Evolutionary conservation across 2,113 vertebrate species (phyloP).

Genomic region (Glareola pratincola): DNA sequence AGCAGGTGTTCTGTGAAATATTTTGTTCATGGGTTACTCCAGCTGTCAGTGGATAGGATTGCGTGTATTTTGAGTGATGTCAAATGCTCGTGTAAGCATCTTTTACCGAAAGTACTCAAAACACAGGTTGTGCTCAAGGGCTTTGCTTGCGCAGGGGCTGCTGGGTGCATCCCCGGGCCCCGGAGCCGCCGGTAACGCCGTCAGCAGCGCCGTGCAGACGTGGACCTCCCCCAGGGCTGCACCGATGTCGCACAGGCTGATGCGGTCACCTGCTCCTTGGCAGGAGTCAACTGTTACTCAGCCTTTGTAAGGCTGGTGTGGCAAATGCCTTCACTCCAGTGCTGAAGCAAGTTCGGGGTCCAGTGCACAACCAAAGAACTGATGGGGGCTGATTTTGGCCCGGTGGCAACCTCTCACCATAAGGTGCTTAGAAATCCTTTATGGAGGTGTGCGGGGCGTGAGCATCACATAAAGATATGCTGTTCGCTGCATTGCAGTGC

Average conservation of each 20-base stretch:
- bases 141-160: rapidly evolving
- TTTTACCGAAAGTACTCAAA: neutral
- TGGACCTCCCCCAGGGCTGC: neutral
- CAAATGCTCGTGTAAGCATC: neutral
- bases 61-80: neutral
- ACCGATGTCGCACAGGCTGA: neutral
- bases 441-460: neutral
- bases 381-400: neutral
- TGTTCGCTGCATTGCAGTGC: neutral
- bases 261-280: neutral
- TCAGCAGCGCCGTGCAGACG: rapidly evolving
- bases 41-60: neutral
- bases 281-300: neutral
- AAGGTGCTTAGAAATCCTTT: neutral
- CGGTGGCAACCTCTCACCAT: neutral
- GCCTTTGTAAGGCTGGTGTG: neutral
- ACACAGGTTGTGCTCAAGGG: no score
- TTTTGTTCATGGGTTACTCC: neutral
- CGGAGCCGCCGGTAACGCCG: no score
- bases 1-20: neutral
- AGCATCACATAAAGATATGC: neutral
- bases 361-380: neutral
- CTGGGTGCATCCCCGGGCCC: no score
- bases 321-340: neutral
- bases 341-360: neutral